Percentiles rank a stretch among this genome's conserved stretches.
Evolutionary conservation across 2,888 invertebrate genomes (phyloP).

Genomic region (Campopleginae sp.): DNA sequence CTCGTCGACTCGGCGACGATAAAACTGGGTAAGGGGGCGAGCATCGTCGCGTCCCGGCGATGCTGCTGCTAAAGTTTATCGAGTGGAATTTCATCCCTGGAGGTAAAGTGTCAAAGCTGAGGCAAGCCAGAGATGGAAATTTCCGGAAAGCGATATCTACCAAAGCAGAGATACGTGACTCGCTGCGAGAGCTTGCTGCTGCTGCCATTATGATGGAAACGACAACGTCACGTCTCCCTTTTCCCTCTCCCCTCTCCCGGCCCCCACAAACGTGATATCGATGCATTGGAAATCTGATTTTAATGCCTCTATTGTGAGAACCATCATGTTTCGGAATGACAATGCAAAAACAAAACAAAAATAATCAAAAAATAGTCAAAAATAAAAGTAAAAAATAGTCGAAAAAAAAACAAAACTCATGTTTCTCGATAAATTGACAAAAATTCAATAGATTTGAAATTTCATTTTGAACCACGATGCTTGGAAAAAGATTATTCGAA

Average conservation of each 20-base stretch:
- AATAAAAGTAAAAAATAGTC: background rate
- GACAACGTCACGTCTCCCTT: conserved; percentile 19
- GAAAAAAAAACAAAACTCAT: background rate
- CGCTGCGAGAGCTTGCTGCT: background rate
- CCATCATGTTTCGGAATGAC: background rate
- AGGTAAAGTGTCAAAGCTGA: conserved; percentile 5
- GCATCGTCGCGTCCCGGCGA: background rate
- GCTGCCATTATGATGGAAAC: background rate
- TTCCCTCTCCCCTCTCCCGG: too few species aligned
- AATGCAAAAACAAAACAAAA: background rate
- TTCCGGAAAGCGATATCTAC: conserved; percentile 18
- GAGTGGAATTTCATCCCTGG: background rate
- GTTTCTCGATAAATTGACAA: background rate
- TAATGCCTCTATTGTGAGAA: background rate
- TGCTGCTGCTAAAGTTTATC: background rate
- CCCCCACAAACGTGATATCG: conserved; percentile 10
- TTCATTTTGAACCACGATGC: too few species aligned
- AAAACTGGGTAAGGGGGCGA: background rate
- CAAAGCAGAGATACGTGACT: background rate
- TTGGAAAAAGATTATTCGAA: too few species aligned
- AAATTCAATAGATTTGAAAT: background rate
- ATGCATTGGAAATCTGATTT: conserved; percentile 10
- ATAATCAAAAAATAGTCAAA: background rate
- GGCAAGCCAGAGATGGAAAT: conserved; percentile 12
- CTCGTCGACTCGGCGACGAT: background rate